A percentile compares a stretch with the other conserved stretches of the same genome.
phyloP scores from a whole-genome alignment of 1,140 invertebrate species.

The Hycleus cichorii region DNA sequence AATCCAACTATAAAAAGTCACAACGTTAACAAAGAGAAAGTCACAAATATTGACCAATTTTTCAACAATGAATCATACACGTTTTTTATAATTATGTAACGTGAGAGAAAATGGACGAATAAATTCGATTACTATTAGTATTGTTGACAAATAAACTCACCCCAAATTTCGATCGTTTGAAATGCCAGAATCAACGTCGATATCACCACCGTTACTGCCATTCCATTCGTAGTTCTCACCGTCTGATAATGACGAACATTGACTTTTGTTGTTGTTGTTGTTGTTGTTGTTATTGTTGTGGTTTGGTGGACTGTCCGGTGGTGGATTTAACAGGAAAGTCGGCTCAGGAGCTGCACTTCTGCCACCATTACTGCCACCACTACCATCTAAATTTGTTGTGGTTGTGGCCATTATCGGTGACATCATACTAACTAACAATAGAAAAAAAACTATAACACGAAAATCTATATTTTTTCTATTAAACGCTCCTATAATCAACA shows the following conservation, averaged over 20 bases:
- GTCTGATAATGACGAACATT: slow-evolving; percentile 55
- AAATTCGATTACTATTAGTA: no score
- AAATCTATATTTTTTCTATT: no score
- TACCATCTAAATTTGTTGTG: slow-evolving; percentile 8
- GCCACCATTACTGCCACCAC: no score
- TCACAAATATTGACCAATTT: no score
- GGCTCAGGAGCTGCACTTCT: slow-evolving; percentile 21
- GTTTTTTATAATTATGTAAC: no score
- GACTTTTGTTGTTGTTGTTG: slow-evolving; percentile 34
- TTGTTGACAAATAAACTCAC: slow-evolving; percentile 14
- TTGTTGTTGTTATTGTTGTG: slow-evolving; percentile 14
- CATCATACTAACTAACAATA: slow-evolving; percentile 26
- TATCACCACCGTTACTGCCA: slow-evolving; percentile 46
- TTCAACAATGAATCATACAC: no score
- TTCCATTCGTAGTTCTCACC: slow-evolving; percentile 60
- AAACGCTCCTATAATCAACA: background rate
- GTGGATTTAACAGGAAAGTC: slow-evolving; percentile 21
- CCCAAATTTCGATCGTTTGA: slow-evolving; percentile 20
- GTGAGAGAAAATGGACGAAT: no score
- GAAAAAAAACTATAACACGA: slow-evolving; percentile 5
- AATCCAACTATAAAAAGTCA: no score
- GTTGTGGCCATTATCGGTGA: slow-evolving; percentile 29
- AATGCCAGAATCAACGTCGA: slow-evolving; percentile 30
- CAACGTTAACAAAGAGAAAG: no score
- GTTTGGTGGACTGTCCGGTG: slow-evolving; percentile 17